phyloP scores from a whole-genome alignment of 1,140 invertebrate species.

The Gryllus bimaculatus region DNA sequence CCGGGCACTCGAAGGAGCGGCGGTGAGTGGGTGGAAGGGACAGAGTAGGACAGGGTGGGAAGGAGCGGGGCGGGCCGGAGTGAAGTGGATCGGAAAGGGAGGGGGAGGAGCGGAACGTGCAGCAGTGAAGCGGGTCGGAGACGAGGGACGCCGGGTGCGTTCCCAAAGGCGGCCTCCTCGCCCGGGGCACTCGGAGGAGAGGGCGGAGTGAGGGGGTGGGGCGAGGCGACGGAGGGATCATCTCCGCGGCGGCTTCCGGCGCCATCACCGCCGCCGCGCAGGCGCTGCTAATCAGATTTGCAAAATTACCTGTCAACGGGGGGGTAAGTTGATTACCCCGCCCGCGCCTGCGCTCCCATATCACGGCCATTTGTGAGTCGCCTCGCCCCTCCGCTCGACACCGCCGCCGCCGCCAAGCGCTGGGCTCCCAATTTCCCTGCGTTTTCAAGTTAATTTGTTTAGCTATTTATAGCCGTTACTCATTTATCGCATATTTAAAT shows the following conservation, averaged over 20 bases:
- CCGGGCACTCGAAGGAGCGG: too few relatives aligned
- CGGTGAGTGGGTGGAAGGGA: too few relatives aligned
- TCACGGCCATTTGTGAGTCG: not conserved
- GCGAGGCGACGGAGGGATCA: not conserved
- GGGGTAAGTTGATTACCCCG: not conserved
- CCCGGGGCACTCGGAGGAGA: too few relatives aligned
- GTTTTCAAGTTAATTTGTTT: not conserved
- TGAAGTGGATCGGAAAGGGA: too few relatives aligned
- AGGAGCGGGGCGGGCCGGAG: too few relatives aligned
- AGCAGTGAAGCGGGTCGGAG: too few relatives aligned
- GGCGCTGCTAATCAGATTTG: not conserved
- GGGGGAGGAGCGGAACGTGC: too few relatives aligned
- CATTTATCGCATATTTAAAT: not conserved
- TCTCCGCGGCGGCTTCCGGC: not conserved
- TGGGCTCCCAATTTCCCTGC: not conserved
- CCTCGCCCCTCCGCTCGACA: too few relatives aligned
- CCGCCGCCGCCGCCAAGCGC: not conserved
- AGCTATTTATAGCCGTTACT: not conserved
- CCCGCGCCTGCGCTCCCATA: not conserved
- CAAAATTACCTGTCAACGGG: conserved; percentile 3
- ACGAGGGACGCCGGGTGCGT: too few relatives aligned
- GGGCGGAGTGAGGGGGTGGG: too few relatives aligned
- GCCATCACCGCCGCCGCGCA: not conserved
- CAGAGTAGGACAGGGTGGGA: too few relatives aligned
- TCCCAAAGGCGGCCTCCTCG: too few relatives aligned